Evolutionary conservation across 2,797 vertebrate species (phyloP).

Genomic region (Sebastes steindachneri): DNA sequence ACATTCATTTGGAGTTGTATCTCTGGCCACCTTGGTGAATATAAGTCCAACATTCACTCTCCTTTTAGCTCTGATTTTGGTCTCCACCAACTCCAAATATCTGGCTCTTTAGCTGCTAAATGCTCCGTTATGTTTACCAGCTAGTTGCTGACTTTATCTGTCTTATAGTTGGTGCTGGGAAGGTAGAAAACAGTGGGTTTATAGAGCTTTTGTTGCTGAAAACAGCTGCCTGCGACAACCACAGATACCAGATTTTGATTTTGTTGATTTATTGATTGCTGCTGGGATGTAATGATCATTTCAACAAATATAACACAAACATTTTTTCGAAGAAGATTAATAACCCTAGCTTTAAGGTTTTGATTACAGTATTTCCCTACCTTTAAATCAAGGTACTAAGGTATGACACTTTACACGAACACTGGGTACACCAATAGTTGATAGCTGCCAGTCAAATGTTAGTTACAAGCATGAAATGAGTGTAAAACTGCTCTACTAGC

Average conservation of each 20-base stretch:
- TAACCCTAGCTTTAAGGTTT: background rate
- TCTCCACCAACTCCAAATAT: background rate
- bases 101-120: background rate
- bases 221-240: background rate
- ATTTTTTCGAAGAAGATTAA: no score
- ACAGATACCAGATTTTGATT: no score
- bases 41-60: background rate
- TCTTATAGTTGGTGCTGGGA: background rate
- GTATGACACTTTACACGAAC: background rate
- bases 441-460: background rate
- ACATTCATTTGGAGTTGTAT: background rate
- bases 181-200: background rate
- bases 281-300: no score
- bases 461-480: background rate
- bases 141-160: background rate
- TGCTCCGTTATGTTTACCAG: background rate
- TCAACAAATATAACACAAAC: no score
- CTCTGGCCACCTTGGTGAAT: background rate
- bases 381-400: background rate
- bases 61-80: conserved; percentile 2
- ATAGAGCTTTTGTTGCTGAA: background rate
- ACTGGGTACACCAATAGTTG: background rate
- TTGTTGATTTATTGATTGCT: no score
- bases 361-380: background rate
- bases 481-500: background rate